Evolutionary conservation across 2,113 vertebrate species (phyloP).

Genomic region (Erinaceus europaeus): DNA sequence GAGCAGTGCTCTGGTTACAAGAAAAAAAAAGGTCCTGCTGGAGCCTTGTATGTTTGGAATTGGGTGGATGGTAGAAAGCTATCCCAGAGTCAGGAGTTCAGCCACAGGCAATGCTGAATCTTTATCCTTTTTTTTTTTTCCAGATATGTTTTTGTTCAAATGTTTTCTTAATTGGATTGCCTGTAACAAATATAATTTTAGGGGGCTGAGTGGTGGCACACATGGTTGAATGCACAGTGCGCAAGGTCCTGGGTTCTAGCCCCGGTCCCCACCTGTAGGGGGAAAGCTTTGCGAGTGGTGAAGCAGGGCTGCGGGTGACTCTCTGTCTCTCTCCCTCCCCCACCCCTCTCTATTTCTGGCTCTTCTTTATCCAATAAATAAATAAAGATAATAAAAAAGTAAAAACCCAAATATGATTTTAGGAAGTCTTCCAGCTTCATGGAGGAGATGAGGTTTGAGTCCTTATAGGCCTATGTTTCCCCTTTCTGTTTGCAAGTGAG

Average conservation of each 20-base stretch:
- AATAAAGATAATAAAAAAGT: background rate
- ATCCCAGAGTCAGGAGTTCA: background rate
- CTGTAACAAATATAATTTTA: slow-evolving; percentile 27
- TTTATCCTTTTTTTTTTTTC: no score
- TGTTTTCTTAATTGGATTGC: background rate
- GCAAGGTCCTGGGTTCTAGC: no score
- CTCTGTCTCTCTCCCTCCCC: no score
- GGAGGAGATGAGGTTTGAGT: background rate
- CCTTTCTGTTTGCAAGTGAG: background rate
- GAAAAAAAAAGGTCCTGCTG: no score
- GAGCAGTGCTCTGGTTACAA: no score
- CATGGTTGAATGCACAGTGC: no score
- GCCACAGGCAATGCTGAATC: background rate
- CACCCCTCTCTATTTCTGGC: no score
- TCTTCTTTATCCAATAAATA: background rate
- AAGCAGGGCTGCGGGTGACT: no score
- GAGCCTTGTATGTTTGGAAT: background rate
- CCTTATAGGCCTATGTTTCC: background rate
- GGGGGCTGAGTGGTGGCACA: no score
- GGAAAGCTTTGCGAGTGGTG: no score
- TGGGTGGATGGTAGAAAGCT: background rate
- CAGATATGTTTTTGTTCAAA: background rate
- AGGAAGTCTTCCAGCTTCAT: slow-evolving; percentile 6
- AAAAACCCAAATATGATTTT: background rate
- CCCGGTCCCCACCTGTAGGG: no score